Percentiles rank a stretch among this genome's conserved stretches.
Conservation (phyloP, 2,113 vertebrate species). For the Anguilla rostrata region DNA sequence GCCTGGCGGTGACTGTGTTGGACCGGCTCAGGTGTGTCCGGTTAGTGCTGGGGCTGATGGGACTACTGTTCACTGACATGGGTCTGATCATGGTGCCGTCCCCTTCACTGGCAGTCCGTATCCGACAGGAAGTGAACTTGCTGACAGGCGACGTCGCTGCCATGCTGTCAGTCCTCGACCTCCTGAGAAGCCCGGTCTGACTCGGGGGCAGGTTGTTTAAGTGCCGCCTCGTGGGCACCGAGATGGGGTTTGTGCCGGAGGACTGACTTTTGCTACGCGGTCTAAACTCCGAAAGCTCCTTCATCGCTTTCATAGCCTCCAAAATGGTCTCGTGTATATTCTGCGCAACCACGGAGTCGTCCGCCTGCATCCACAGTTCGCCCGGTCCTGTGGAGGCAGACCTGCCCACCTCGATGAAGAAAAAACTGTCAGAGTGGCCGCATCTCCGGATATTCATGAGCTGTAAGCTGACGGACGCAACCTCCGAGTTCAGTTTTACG, state of each 20-base stretch:
- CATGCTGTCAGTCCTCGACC: slow-evolving; percentile 76
- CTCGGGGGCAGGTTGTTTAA: slow-evolving; percentile 77
- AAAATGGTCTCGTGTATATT: slow-evolving; percentile 98
- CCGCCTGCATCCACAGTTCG: slow-evolving; percentile 98
- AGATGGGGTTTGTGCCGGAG: slow-evolving; percentile 75
- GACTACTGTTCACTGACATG: slow-evolving; percentile 73
- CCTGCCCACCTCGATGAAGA: slow-evolving; percentile 96
- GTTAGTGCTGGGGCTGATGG: slow-evolving; percentile 74
- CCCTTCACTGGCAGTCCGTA: slow-evolving; percentile 82
- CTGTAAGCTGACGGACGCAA: slow-evolving; percentile 87
- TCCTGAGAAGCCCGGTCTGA: slow-evolving; percentile 77
- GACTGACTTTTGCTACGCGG: slow-evolving; percentile 98
- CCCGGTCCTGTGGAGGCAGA: slow-evolving; percentile 92
- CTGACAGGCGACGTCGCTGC: slow-evolving; percentile 61
- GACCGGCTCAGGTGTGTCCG: slow-evolving; percentile 75
- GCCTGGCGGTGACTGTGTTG: slow-evolving; percentile 68
- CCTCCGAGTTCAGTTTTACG: slow-evolving; percentile 90
- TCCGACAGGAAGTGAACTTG: slow-evolving; percentile 69
- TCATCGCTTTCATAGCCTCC: slow-evolving; percentile 95
- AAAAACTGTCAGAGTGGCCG: slow-evolving; percentile 96
- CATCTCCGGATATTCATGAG: slow-evolving; percentile 96
- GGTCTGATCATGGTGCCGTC: slow-evolving; percentile 73
- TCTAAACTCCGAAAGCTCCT: slow-evolving; percentile 91
- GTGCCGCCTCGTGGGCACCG: slow-evolving; percentile 74
- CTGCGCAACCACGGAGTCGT: slow-evolving; percentile 94